Evolutionary conservation across 2,888 invertebrate genomes (phyloP).

Genomic region (Molanna angustata): DNA sequence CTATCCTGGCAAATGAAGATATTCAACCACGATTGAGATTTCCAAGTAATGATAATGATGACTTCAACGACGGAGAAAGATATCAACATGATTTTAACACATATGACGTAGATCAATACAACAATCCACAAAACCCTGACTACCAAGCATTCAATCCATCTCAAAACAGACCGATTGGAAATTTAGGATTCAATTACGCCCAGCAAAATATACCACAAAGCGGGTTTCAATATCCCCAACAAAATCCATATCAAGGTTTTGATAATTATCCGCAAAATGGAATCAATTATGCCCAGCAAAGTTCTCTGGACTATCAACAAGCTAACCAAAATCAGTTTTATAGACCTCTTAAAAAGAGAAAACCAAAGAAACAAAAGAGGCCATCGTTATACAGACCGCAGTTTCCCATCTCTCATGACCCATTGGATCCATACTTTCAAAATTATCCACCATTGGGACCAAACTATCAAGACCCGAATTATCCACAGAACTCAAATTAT

Average conservation of each 20-base stretch:
- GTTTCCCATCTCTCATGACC: slow-evolving; percentile 13
- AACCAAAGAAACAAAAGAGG: slow-evolving; percentile 11
- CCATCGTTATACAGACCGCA: neutral
- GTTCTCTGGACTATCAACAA: neutral
- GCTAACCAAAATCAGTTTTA: slow-evolving; percentile 13
- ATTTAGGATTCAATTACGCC: too few relatives aligned
- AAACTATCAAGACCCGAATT: slow-evolving; percentile 1
- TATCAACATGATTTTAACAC: slow-evolving; percentile 3
- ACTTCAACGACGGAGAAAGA: slow-evolving; percentile 10
- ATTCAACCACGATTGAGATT: slow-evolving; percentile 20
- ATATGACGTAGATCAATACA: too few relatives aligned
- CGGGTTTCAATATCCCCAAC: neutral
- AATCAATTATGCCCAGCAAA: neutral
- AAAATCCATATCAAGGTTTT: too few relatives aligned
- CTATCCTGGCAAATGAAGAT: slow-evolving; percentile 19
- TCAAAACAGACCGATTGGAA: too few relatives aligned
- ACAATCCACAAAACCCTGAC: too few relatives aligned
- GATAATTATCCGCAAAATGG: too few relatives aligned
- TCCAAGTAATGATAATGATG: slow-evolving; percentile 17
- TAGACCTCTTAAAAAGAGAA: slow-evolving; percentile 16
- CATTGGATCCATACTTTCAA: slow-evolving; percentile 13
- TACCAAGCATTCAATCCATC: too few relatives aligned
- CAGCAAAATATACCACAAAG: neutral
- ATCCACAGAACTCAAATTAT: neutral
- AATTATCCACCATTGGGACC: slow-evolving; percentile 11